Conservation (phyloP, 2,888 invertebrate genomes). For the Pheosia gnoma region DNA sequence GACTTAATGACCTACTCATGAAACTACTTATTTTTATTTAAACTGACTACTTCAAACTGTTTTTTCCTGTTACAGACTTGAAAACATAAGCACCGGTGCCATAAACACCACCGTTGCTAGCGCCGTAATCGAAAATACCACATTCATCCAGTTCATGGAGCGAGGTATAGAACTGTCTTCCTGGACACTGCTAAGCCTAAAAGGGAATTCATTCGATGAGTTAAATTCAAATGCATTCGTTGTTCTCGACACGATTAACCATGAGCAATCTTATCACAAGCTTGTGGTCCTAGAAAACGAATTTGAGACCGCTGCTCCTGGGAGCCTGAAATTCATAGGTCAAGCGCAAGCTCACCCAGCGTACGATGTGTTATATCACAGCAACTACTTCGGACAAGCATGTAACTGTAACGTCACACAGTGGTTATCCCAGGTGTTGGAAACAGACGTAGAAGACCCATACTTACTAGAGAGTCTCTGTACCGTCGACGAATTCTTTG, state of each 20-base stretch:
- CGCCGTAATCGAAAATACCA: conserved; percentile 84
- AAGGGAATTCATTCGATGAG: conserved; percentile 86
- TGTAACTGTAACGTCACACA: conserved; percentile 86
- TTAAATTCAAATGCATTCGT: conserved; percentile 83
- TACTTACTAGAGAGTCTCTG: conserved; percentile 85
- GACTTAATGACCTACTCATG: too few relatives aligned
- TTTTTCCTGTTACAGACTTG: conserved; percentile 80
- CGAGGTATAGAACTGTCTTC: conserved; percentile 86
- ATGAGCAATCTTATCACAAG: conserved; percentile 85
- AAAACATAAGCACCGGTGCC: conserved; percentile 85
- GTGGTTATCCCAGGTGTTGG: conserved; percentile 82
- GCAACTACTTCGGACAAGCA: conserved; percentile 85
- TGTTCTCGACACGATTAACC: conserved; percentile 75
- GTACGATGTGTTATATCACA: conserved; percentile 78
- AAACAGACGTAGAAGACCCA: conserved; percentile 62
- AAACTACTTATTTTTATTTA: too few relatives aligned
- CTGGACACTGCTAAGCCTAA: conserved; percentile 86
- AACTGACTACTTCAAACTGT: too few relatives aligned
- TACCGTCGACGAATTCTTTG: conserved; percentile 82
- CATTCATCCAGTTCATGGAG: conserved; percentile 83
- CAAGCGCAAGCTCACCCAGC: conserved; percentile 70
- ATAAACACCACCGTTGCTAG: conserved; percentile 86
- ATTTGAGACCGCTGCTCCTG: conserved; percentile 69
- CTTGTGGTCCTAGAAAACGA: conserved; percentile 78
- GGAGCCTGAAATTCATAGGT: conserved; percentile 85